phyloP scores from a whole-genome alignment of 2,113 vertebrate species.

The Chunga burmeisteri region DNA sequence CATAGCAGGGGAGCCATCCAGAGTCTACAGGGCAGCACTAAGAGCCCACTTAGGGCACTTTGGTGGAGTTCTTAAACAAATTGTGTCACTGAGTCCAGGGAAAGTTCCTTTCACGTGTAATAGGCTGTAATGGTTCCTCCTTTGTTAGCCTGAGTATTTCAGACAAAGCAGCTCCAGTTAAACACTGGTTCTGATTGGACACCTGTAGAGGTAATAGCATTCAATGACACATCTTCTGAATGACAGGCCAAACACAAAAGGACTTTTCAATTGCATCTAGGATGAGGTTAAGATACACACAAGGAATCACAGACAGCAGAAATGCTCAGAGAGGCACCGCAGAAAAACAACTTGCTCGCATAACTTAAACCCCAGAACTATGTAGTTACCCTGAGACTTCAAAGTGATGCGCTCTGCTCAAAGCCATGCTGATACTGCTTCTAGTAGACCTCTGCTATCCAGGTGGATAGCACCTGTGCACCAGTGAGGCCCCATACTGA shows the following conservation, averaged over 20 bases:
- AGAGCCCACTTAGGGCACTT: slow-evolving; percentile 5
- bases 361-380: not conserved
- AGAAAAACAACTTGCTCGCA: not conserved
- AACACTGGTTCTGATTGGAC: not conserved
- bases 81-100: not conserved
- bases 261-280: not conserved
- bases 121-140: not conserved
- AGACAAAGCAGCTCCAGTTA: slow-evolving; percentile 8
- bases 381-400: not conserved
- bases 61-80: slow-evolving; percentile 12
- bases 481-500: accelerated
- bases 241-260: slow-evolving; percentile 11
- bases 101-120: not conserved
- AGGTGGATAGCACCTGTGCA: not conserved
- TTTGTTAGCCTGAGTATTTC: not conserved
- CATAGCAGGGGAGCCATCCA: not conserved
- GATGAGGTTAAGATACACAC: not conserved
- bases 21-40: not conserved
- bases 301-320: not conserved
- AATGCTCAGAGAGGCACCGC: not conserved
- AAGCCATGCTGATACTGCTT: not conserved
- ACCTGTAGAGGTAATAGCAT: slow-evolving; percentile 13
- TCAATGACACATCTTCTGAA: not conserved
- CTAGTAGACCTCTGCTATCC: too few relatives aligned
- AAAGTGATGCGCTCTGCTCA: not conserved